These are phyloP conservation scores for Chiloscyllium punctatum DNA, from an alignment of 2,797 vertebrate genomes.

Conservation along the genomic window DNA sequence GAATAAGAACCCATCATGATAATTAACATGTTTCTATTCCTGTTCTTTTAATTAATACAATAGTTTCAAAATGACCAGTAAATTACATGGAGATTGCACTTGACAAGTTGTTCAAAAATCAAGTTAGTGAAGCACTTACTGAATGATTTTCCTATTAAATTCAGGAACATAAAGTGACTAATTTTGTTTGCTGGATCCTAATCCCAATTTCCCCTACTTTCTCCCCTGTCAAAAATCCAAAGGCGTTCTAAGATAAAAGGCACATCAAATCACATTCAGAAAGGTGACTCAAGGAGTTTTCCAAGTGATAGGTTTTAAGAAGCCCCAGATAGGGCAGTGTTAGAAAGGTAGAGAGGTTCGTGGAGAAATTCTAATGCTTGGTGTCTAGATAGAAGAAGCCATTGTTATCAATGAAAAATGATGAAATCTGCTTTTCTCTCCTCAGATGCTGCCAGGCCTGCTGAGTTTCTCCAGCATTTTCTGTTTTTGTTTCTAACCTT, in stretches of 20 bases:
- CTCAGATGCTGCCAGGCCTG: no score
- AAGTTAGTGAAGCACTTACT: not conserved
- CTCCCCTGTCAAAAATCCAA: not conserved
- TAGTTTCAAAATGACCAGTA: not conserved
- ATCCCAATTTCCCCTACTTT: not conserved
- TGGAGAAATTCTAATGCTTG: not conserved
- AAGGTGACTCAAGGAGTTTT: not conserved
- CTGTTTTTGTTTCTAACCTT: no score
- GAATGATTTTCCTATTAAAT: not conserved
- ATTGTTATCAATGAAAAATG: no score
- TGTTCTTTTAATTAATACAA: not conserved
- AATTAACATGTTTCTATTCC: not conserved
- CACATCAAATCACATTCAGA: not conserved
- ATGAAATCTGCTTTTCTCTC: no score
- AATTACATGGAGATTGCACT: not conserved
- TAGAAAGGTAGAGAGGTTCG: not conserved
- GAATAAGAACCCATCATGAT: not conserved
- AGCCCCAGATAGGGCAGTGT: not conserved
- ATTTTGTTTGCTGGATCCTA: not conserved
- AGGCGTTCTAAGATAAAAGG: no score
- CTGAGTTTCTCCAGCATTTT: no score
- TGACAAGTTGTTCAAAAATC: not conserved
- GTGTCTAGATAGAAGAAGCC: not conserved
- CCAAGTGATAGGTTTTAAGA: not conserved
- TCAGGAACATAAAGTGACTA: not conserved